Evolutionary conservation across 2,797 vertebrate genomes (phyloP).

Genomic region (Lemur catta): DNA sequence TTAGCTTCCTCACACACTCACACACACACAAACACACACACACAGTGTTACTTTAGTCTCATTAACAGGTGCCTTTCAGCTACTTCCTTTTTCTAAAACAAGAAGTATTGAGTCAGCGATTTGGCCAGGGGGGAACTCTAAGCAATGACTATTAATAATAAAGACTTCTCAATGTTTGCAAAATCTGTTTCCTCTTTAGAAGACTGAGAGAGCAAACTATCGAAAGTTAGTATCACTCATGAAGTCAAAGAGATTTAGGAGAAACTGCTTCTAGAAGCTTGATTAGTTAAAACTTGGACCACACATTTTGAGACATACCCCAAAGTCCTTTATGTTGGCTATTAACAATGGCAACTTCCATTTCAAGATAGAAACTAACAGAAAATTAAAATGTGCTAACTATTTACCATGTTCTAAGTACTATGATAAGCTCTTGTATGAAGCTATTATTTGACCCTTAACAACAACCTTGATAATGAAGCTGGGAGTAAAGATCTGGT

Average conservation of each 20-base stretch:
- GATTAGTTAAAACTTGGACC: conserved; percentile 6
- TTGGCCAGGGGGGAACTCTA: conserved; percentile 43
- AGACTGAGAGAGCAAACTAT: conserved; percentile 40
- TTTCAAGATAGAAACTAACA: conserved; percentile 53
- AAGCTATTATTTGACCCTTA: not conserved
- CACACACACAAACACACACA: not conserved
- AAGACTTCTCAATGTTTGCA: conserved; percentile 66
- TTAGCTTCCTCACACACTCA: not conserved
- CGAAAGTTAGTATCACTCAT: not conserved
- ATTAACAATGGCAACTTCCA: not conserved
- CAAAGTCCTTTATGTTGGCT: not conserved
- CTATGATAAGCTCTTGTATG: not conserved
- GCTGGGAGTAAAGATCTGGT: not conserved
- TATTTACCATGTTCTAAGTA: not conserved
- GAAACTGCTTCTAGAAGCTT: conserved; percentile 30
- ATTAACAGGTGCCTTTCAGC: conserved; percentile 65
- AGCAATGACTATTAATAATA: conserved; percentile 68
- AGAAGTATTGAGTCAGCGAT: conserved; percentile 70
- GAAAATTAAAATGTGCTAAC: conserved; percentile 26
- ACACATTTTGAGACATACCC: not conserved
- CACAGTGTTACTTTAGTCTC: conserved; percentile 1
- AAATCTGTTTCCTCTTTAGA: conserved; percentile 70
- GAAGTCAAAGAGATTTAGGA: conserved; percentile 2
- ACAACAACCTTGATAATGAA: not conserved
- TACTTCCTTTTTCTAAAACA: conserved; percentile 76